Evolutionary conservation across 2,888 invertebrate species (phyloP).

Genomic region (Mylabris sibirica): DNA sequence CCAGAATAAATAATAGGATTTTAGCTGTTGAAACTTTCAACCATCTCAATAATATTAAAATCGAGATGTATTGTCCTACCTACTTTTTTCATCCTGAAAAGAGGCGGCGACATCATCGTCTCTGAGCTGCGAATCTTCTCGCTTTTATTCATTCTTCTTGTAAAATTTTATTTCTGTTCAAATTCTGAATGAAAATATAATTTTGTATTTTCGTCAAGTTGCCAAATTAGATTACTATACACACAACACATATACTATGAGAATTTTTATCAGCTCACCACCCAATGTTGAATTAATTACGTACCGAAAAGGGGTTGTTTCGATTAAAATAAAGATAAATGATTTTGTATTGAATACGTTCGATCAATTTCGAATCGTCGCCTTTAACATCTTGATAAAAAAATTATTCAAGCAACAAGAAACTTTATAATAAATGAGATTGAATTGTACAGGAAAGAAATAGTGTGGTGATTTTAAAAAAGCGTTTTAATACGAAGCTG

Average conservation of each 20-base stretch:
- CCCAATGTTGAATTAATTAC: too few species aligned
- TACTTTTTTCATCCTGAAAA: slow-evolving; percentile 13
- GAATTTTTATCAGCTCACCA: neutral
- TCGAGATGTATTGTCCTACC: slow-evolving; percentile 20
- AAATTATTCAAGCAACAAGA: slow-evolving; percentile 22
- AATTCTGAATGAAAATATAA: slow-evolving; percentile 3
- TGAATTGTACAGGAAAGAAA: slow-evolving; percentile 32
- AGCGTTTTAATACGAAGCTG: slow-evolving; percentile 28
- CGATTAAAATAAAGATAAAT: neutral
- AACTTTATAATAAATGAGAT: slow-evolving; percentile 36
- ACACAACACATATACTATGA: neutral
- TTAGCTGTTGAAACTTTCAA: slow-evolving; percentile 25
- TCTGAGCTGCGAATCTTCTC: neutral
- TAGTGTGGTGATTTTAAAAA: slow-evolving; percentile 34
- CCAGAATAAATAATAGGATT: slow-evolving; percentile 29
- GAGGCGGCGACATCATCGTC: too few species aligned
- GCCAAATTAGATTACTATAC: slow-evolving; percentile 13
- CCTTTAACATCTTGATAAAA: neutral
- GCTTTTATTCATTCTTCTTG: neutral
- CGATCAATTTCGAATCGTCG: neutral
- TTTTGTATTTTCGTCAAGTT: neutral
- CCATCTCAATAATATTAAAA: slow-evolving; percentile 14
- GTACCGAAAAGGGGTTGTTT: neutral
- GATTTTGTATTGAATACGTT: neutral
- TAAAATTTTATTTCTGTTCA: slow-evolving; percentile 6